Percentiles rank a stretch among this genome's conserved stretches.
phyloP scores from a whole-genome alignment of 2,888 invertebrate species.

The Spicauda simplicius region DNA sequence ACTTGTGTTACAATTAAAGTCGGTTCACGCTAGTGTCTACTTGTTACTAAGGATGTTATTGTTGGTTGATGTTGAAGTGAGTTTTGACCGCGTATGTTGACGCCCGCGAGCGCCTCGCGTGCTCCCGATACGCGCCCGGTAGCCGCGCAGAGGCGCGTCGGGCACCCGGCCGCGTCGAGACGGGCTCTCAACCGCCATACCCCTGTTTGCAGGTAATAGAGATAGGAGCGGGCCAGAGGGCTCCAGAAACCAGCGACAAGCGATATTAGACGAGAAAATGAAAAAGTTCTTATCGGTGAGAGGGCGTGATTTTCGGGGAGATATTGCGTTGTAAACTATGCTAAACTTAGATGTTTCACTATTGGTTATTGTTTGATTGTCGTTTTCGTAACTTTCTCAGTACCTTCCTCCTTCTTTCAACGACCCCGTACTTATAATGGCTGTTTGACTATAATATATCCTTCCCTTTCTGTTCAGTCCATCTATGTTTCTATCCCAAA shows the following conservation, averaged over 20 bases:
- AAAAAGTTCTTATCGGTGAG: constrained; percentile 97
- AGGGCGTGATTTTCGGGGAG: constrained; percentile 69
- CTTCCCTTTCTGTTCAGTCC: constrained; percentile 16
- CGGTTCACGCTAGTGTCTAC: constrained; percentile 26
- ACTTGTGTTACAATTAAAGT: constrained; percentile 38
- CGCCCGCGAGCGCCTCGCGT: constrained; percentile 60
- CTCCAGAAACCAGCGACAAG: constrained; percentile 92
- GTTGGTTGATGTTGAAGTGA: constrained; percentile 13
- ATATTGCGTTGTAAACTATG: constrained; percentile 73
- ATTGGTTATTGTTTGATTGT: constrained; percentile 61
- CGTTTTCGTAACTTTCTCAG: constrained; percentile 44
- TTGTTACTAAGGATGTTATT: constrained; percentile 28
- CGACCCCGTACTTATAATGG: constrained; percentile 66
- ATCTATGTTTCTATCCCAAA: constrained; percentile 24
- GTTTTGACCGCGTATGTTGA: constrained; percentile 14
- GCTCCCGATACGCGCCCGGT: constrained; percentile 71
- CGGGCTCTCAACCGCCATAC: constrained; percentile 70
- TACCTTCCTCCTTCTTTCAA: constrained; percentile 60
- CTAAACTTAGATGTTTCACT: constrained; percentile 74
- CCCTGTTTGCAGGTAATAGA: constrained; percentile 85
- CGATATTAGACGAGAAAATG: constrained; percentile 96
- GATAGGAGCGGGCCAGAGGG: constrained; percentile 86
- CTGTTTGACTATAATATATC: constrained; percentile 52
- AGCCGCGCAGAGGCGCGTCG: constrained; percentile 48
- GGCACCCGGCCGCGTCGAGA: constrained; percentile 38